A percentile compares a stretch with the other conserved stretches of the same genome.
phyloP scores from a whole-genome alignment of 2,888 invertebrate genomes.

The Pyrgus malvae region DNA sequence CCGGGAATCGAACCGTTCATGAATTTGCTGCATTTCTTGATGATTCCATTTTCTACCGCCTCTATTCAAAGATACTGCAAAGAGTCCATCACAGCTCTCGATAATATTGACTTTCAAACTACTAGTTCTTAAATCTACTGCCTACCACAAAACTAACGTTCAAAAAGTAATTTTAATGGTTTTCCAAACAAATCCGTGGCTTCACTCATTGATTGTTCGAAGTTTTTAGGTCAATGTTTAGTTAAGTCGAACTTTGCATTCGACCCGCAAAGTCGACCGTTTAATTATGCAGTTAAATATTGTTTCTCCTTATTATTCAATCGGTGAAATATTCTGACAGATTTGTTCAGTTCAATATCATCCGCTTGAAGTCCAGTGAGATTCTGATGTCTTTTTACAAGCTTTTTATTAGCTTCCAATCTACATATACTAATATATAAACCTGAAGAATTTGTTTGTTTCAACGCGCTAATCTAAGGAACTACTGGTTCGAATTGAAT shows the following conservation, averaged over 20 bases:
- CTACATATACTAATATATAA: no score
- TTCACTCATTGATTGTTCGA: constrained; percentile 17
- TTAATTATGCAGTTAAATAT: constrained; percentile 15
- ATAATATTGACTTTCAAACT: constrained; percentile 11
- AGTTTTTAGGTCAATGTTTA: constrained; percentile 31
- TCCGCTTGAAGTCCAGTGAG: no score
- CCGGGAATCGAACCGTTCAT: no score
- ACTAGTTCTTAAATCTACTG: background rate
- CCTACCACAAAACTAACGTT: background rate
- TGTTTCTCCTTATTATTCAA: constrained; percentile 4
- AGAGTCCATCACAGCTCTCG: no score
- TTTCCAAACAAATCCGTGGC: constrained; percentile 11
- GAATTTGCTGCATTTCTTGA: background rate
- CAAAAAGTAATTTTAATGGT: constrained; percentile 20
- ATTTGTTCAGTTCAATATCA: no score
- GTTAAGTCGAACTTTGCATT: constrained; percentile 28
- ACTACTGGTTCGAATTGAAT: no score
- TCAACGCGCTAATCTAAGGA: no score
- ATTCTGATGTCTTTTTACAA: no score
- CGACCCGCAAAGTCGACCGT: constrained; percentile 25
- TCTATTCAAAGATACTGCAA: no score
- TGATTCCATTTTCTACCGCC: no score
- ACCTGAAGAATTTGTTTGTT: no score
- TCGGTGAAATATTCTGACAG: background rate
- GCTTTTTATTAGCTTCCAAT: no score